Base-by-base conservation (phyloP, 2,113 vertebrate genomes). In the Anguilla japonica region DNA sequence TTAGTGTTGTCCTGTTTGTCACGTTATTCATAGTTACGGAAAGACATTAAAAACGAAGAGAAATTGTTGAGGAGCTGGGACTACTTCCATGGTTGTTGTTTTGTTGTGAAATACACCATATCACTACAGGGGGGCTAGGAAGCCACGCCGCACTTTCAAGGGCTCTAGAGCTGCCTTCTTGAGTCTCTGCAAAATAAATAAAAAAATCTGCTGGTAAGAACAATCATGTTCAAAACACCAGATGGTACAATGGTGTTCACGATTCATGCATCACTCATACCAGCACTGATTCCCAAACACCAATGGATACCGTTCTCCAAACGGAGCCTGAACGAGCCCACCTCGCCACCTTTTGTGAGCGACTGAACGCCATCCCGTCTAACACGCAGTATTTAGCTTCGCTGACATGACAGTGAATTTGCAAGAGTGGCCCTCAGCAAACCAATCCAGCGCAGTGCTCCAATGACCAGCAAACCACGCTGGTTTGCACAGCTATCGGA, bases 1-100 rank as follows among this genome's bases (percentile, higher is more conserved):
- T 91, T 92, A 93, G 89, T 93, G 87, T 92, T 88, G 71, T 84
- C 86, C 41, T 60, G 18, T 26, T 29, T 83, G 82, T 60, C 29
- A 63, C 16, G 75, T 88, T 83, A 75, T 85, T 88, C 85, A 88
- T 80, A 83, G 88, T 88, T 14, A 84, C 84, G 82, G 82, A 83
- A 85, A 78, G 43, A 81, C 81, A 83, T 60, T 29, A 57, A 86
- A 86, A 79, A 11, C 26, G 57, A 2, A 60, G 14, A 75, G 71
- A n/a, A 3, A 75, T n/a, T 34, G n/a, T 2, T 71, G 2, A n/a
- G 20, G 2, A n/a, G 20, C 26, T 75, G 71, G 1, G 71, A 34
- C 71, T 5, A 67, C 60, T 67, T 67, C 43, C 50, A 14, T 53
- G 50, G 13, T 14, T 53, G 8, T 53, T 53, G 5, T 53, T 53